phyloP scores from a whole-genome alignment of 2,113 vertebrate species.

The Verasper variegatus region DNA sequence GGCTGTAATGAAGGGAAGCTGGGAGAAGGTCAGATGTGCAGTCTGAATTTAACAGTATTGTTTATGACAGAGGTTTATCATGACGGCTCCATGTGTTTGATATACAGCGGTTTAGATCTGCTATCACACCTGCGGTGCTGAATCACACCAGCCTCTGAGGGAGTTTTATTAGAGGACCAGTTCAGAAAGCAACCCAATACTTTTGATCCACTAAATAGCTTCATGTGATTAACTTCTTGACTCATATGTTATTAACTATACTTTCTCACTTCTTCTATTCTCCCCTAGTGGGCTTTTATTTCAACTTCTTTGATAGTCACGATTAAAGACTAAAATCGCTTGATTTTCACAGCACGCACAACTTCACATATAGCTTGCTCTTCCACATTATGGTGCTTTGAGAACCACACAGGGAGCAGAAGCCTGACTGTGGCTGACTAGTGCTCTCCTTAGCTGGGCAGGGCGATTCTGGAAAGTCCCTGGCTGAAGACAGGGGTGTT shows the following conservation, averaged over 20 bases:
- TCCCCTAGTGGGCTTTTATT: conserved; percentile 22
- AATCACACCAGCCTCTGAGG: conserved; percentile 53
- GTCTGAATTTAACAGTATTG: conserved; percentile 35
- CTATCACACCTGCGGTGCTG: conserved; percentile 62
- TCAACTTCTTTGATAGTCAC: conserved; percentile 49
- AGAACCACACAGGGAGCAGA: conserved; percentile 58
- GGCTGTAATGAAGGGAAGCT: not conserved
- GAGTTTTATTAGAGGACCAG: conserved; percentile 51
- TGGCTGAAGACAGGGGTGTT: conserved; percentile 76
- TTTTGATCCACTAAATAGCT: conserved; percentile 45
- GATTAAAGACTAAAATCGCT: conserved; percentile 37
- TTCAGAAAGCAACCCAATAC: conserved; percentile 43
- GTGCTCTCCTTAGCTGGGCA: conserved; percentile 68
- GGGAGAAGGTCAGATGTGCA: conserved; percentile 1
- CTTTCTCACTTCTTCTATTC: not conserved
- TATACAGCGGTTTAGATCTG: conserved; percentile 24
- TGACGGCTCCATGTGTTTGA: conserved; percentile 47
- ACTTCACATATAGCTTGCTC: conserved; percentile 17
- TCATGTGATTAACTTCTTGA: conserved; percentile 55
- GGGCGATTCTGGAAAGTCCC: conserved; percentile 84
- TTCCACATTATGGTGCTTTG: conserved; percentile 27
- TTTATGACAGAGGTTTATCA: conserved; percentile 43
- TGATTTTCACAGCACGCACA: conserved; percentile 10
- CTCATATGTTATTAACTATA: conserved; percentile 36
- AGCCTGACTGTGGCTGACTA: conserved; percentile 61